A percentile compares a stretch with the other conserved stretches of the same genome.
phyloP scores from a whole-genome alignment of 1,140 invertebrate genomes.

The Lycorma delicatula region DNA sequence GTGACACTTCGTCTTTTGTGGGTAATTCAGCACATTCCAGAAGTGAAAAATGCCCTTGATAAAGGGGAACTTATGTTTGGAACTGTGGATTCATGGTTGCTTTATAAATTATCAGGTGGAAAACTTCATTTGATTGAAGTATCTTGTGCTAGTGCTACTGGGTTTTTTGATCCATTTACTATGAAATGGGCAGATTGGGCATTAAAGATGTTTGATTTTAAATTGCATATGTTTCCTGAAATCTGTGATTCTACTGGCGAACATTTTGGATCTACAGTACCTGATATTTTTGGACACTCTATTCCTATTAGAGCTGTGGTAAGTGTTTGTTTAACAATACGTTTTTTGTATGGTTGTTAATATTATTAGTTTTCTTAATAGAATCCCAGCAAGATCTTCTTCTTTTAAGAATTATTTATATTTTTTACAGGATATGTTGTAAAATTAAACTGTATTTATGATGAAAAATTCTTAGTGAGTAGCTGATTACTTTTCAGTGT shows the following conservation, averaged over 20 bases:
- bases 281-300: slow-evolving; percentile 58
- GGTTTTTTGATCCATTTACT: slow-evolving; percentile 87
- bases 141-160: slow-evolving; percentile 82
- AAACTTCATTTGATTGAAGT: slow-evolving; percentile 72
- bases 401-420: too few relatives aligned
- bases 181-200: slow-evolving; percentile 68
- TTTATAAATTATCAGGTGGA: slow-evolving; percentile 61
- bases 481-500: too few relatives aligned
- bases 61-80: slow-evolving; percentile 68
- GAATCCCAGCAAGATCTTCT: too few relatives aligned
- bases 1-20: slow-evolving; percentile 69
- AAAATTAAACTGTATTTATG: too few relatives aligned
- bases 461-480: too few relatives aligned
- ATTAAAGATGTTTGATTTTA: slow-evolving; percentile 59
- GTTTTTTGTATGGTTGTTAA: too few relatives aligned
- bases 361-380: too few relatives aligned
- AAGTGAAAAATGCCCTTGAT: slow-evolving; percentile 49
- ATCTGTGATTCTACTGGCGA: slow-evolving; percentile 68
- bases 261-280: slow-evolving; percentile 56
- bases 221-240: slow-evolving; percentile 63
- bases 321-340: too few relatives aligned
- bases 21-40: slow-evolving; percentile 62
- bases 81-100: slow-evolving; percentile 88
- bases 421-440: too few relatives aligned
- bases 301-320: slow-evolving; percentile 73